Conservation (phyloP, 2,888 invertebrate genomes). For the Amphipoea lucens region DNA sequence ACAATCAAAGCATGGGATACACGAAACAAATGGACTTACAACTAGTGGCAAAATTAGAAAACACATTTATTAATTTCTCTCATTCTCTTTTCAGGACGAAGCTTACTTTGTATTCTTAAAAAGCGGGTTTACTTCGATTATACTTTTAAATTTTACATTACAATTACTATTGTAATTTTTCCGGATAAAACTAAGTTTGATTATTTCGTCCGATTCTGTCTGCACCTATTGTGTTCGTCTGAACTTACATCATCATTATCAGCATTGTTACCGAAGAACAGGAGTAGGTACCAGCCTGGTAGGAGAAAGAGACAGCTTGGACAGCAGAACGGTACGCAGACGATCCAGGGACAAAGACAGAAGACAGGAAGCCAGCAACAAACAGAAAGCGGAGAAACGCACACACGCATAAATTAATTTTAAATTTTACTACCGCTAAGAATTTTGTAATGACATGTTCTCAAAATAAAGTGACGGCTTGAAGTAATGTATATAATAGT, state of each 20-base stretch:
- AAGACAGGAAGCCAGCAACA: conserved; percentile 41
- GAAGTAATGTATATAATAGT: not conserved
- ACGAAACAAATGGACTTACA: conserved; percentile 49
- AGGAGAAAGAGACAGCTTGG: conserved; percentile 29
- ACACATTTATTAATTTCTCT: conserved; percentile 28
- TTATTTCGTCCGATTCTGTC: not conserved
- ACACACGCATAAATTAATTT: conserved; percentile 25
- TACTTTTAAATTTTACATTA: not conserved
- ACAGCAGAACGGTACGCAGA: conserved; percentile 39
- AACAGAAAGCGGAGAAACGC: not conserved
- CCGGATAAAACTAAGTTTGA: not conserved
- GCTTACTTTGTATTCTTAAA: not conserved
- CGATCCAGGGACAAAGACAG: conserved; percentile 52
- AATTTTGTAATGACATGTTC: conserved; percentile 31
- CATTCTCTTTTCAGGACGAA: not conserved
- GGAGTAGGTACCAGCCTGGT: conserved; percentile 33
- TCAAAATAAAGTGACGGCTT: conserved; percentile 15
- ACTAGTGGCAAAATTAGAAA: conserved; percentile 40
- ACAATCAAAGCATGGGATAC: conserved; percentile 45
- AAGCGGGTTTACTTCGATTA: not conserved
- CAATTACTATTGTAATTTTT: not conserved
- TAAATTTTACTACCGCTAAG: not conserved
- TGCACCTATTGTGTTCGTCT: not conserved
- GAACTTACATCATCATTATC: not conserved
- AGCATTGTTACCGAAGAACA: conserved; percentile 1